Percentiles rank a stretch among this genome's conserved stretches.
Conservation (phyloP, 1,140 invertebrate species). For the Berghia stephanieae region DNA sequence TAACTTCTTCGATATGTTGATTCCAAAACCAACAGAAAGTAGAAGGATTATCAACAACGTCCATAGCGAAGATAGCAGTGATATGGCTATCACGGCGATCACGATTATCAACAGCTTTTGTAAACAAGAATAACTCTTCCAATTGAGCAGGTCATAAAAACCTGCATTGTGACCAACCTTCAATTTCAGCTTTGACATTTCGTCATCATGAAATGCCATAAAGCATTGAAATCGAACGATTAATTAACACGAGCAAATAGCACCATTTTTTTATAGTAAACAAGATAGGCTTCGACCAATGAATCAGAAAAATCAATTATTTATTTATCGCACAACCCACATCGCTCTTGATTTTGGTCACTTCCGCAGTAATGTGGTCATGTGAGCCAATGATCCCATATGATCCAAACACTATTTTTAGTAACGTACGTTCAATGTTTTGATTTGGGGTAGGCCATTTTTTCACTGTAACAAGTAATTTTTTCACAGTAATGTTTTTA, state of each 20-base stretch:
- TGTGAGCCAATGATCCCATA: no score
- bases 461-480: not conserved
- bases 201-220: not conserved
- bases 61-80: slow-evolving; percentile 4
- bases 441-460: no score
- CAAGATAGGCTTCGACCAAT: not conserved
- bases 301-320: not conserved
- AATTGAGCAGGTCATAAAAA: not conserved
- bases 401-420: no score
- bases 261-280: no score
- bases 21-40: not conserved
- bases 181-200: not conserved
- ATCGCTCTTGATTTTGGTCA: no score
- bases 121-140: slow-evolving; percentile 10
- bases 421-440: no score
- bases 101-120: slow-evolving; percentile 24
- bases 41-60: slow-evolving; percentile 22
- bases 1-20: slow-evolving; percentile 11
- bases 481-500: no score
- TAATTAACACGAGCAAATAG: no score
- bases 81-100: not conserved
- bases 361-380: no score
- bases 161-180: not conserved
- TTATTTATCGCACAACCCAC: not conserved
- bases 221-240: not conserved